A percentile compares a stretch with the other conserved stretches of the same genome.
These are phyloP conservation scores for Polydesmus complanatus DNA, from an alignment of 2,888 invertebrate species.

Conservation along the genomic window DNA sequence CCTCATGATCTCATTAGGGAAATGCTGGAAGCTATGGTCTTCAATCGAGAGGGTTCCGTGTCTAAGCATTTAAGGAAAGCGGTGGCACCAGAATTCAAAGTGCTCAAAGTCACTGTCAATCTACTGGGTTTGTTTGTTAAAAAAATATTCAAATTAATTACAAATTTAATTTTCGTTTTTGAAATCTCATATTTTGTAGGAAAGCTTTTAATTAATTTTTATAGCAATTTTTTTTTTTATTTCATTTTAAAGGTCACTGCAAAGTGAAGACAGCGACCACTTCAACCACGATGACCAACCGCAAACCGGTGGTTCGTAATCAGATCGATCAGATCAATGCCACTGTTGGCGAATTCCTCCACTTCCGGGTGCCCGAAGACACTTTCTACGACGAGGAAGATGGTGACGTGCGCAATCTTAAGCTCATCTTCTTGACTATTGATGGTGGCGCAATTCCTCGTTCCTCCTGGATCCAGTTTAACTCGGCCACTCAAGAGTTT, in stretches of 20 bases:
- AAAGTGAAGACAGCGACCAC: constrained; percentile 40
- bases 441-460: constrained; percentile 51
- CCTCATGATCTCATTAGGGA: constrained; percentile 52
- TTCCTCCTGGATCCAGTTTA: constrained; percentile 76
- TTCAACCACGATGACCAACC: constrained; percentile 46
- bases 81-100: constrained; percentile 50
- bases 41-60: constrained; percentile 41
- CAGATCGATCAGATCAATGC: constrained; percentile 73
- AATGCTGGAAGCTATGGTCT: constrained; percentile 15
- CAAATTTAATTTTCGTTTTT: too few relatives aligned
- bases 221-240: too few relatives aligned
- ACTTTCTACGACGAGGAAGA: constrained; percentile 83
- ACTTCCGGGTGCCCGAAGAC: constrained; percentile 70
- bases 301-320: constrained; percentile 63
- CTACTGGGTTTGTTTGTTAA: constrained; percentile 37
- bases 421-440: constrained; percentile 55
- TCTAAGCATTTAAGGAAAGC: constrained; percentile 44
- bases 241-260: constrained; percentile 58
- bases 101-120: constrained; percentile 49
- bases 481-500: constrained; percentile 73
- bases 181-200: too few relatives aligned
- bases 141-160: too few relatives aligned
- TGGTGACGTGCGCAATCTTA: constrained; percentile 55
- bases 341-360: constrained; percentile 62
- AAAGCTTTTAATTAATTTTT: too few relatives aligned